A percentile compares a stretch with the other conserved stretches of the same genome.
Conservation (phyloP, 53 echinoderm and acorn worm species). For the Echinarachnius parma region DNA sequence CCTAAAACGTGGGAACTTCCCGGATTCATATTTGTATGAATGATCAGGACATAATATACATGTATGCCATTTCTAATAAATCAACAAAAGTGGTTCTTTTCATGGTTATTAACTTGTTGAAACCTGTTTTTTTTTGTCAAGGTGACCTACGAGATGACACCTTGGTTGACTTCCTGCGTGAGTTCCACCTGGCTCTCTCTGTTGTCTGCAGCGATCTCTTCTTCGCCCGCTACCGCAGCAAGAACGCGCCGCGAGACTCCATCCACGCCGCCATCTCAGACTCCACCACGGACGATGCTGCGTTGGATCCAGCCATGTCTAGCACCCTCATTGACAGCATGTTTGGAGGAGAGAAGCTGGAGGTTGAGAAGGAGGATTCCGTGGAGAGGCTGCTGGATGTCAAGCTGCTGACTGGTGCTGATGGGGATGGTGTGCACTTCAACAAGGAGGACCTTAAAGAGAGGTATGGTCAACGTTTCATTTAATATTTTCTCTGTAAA, state of each 20-base stretch:
- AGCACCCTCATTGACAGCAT: slow-evolving; percentile 61
- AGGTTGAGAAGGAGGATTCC: slow-evolving; percentile 66
- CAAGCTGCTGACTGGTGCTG: slow-evolving; percentile 74
- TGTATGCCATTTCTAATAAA: no score
- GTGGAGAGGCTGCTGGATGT: slow-evolving; percentile 78
- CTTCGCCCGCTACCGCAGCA: slow-evolving; percentile 88
- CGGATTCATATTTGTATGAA: no score
- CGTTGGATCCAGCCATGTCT: slow-evolving; percentile 31
- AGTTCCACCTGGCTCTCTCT: slow-evolving; percentile 83
- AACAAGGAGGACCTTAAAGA: slow-evolving; percentile 64
- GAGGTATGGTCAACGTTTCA: slow-evolving; percentile 64
- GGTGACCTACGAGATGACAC: slow-evolving; percentile 97
- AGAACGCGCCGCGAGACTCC: slow-evolving; percentile 26
- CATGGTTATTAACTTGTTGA: no score
- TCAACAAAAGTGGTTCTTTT: no score
- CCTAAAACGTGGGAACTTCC: no score
- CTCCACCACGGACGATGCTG: slow-evolving; percentile 8
- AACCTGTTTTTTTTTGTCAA: background rate
- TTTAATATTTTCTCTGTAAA: background rate
- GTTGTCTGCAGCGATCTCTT: slow-evolving; percentile 94
- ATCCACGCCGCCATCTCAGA: background rate
- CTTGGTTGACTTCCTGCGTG: slow-evolving; percentile 63
- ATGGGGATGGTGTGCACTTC: slow-evolving; percentile 75
- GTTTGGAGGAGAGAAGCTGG: slow-evolving; percentile 68
- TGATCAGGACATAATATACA: no score